Evolutionary conservation across 53 echinoderm and acorn worm species (phyloP).

Genomic region (Holothuria leucospilota): DNA sequence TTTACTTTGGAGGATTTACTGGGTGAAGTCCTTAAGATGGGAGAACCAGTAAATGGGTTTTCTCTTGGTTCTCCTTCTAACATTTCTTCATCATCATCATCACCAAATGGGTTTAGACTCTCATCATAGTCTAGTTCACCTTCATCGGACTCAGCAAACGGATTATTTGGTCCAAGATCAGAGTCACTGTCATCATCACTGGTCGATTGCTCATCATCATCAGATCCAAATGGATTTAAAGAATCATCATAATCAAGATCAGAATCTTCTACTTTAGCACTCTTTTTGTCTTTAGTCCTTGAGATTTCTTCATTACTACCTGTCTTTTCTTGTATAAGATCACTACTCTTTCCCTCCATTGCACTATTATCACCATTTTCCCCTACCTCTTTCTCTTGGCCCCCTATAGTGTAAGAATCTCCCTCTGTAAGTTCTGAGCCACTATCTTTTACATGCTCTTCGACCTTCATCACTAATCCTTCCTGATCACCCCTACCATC

Average conservation of each 20-base stretch:
- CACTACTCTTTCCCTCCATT: slow-evolving; percentile 11
- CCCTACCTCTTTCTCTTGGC: not conserved
- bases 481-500: slow-evolving; percentile 1
- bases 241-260: slow-evolving; percentile 80
- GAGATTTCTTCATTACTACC: slow-evolving; percentile 21
- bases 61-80: slow-evolving; percentile 31
- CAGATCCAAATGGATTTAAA: slow-evolving; percentile 89
- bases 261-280: slow-evolving; percentile 47
- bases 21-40: slow-evolving; percentile 63
- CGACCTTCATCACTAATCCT: too few relatives aligned
- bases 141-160: slow-evolving; percentile 66
- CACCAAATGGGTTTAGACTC: slow-evolving; percentile 88
- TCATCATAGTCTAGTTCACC: slow-evolving; percentile 73
- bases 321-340: not conserved
- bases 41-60: slow-evolving; percentile 80
- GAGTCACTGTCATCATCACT: slow-evolving; percentile 1
- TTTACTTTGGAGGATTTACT: slow-evolving; percentile 17
- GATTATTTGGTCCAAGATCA: slow-evolving; percentile 74
- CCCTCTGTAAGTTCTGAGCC: too few relatives aligned
- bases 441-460: too few relatives aligned
- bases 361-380: slow-evolving; percentile 19
- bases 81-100: slow-evolving; percentile 64
- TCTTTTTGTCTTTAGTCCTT: slow-evolving; percentile 14
- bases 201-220: slow-evolving; percentile 52
- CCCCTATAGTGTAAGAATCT: too few relatives aligned